Conservation (phyloP, 2,888 invertebrate species). For the Parochlus steinenii region DNA sequence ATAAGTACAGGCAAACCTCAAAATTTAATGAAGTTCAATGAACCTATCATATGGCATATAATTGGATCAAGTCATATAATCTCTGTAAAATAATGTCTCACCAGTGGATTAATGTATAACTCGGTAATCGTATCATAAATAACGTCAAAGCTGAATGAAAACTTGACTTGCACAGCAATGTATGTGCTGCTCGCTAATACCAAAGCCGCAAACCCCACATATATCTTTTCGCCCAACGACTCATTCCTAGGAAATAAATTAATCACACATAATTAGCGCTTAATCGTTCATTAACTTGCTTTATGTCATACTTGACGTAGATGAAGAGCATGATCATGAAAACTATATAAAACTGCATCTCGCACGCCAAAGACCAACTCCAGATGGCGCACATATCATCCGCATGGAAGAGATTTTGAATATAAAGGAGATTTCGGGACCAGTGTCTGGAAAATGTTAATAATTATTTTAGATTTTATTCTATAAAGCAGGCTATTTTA, state of each 20-base stretch:
- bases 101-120: conserved; percentile 35
- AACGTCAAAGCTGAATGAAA: conserved; percentile 22
- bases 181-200: conserved; percentile 2
- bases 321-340: conserved; percentile 24
- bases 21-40: too few relatives aligned
- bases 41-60: too few relatives aligned
- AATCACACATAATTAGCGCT: neutral
- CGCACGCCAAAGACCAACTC: conserved; percentile 32
- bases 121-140: conserved; percentile 27
- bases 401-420: conserved; percentile 27
- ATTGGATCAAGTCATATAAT: too few relatives aligned
- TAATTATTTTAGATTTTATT: neutral
- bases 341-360: conserved; percentile 29
- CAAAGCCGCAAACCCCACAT: conserved; percentile 6
- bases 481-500: neutral
- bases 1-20: too few relatives aligned
- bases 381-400: conserved; percentile 30
- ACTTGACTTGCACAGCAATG: conserved; percentile 8
- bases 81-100: too few relatives aligned
- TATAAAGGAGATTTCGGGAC: conserved; percentile 30
- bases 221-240: conserved; percentile 9
- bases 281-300: too few relatives aligned
- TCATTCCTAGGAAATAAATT: conserved; percentile 9
- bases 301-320: conserved; percentile 28
- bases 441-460: conserved; percentile 18